Conservation (phyloP, 2,888 invertebrate genomes). For the Tineola bisselliella region DNA sequence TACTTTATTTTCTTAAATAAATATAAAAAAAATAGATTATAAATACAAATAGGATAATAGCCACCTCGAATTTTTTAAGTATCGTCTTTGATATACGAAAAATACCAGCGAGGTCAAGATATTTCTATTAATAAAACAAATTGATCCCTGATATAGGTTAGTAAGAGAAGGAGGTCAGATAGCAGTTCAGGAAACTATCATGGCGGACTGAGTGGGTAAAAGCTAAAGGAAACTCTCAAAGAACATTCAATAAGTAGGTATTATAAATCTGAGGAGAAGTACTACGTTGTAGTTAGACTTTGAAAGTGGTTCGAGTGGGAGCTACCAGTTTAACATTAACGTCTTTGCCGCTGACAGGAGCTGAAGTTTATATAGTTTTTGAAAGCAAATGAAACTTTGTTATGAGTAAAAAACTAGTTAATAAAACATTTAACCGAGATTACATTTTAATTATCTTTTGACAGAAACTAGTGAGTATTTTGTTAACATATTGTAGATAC, state of each 20-base stretch:
- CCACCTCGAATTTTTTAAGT: too few relatives aligned
- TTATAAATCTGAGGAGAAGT: background rate
- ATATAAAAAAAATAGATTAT: too few relatives aligned
- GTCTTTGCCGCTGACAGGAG: background rate
- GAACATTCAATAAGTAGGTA: slow-evolving; percentile 4
- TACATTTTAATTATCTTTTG: too few relatives aligned
- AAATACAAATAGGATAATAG: too few relatives aligned
- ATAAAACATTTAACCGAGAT: background rate
- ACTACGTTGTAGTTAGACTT: background rate
- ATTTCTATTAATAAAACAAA: background rate
- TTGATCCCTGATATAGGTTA: background rate
- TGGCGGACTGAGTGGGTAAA: background rate
- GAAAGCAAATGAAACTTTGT: background rate
- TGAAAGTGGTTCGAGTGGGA: slow-evolving; percentile 1
- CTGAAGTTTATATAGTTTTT: background rate
- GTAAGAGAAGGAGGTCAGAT: background rate
- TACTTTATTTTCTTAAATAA: too few relatives aligned
- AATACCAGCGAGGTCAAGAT: background rate
- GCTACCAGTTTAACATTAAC: background rate
- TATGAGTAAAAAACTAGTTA: background rate
- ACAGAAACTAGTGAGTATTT: too few relatives aligned
- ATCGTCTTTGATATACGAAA: too few relatives aligned
- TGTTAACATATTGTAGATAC: too few relatives aligned
- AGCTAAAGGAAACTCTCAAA: background rate
- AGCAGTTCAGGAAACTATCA: background rate